phyloP scores from a whole-genome alignment of 2,113 vertebrate species.

The Noctilio leporinus region DNA sequence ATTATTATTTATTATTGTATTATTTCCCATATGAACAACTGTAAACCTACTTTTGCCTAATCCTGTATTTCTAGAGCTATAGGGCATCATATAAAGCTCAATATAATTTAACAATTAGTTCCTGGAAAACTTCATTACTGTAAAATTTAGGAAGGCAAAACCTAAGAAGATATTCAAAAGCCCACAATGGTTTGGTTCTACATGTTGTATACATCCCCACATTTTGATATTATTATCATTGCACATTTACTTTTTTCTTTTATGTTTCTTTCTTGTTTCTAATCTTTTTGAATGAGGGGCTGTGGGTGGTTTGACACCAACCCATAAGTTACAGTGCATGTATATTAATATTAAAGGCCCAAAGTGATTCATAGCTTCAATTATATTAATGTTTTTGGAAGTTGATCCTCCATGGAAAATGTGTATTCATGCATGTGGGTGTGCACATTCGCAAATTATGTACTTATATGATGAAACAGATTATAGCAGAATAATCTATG shows the following conservation, averaged over 20 bases:
- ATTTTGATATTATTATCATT: background rate
- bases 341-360: conserved; percentile 42
- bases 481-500: background rate
- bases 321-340: background rate
- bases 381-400: conserved; percentile 28
- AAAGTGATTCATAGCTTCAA: conserved; percentile 33
- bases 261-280: background rate
- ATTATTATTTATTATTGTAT: background rate
- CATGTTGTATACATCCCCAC: background rate
- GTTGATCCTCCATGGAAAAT: background rate
- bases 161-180: background rate
- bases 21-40: background rate
- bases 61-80: background rate
- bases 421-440: conserved; percentile 23
- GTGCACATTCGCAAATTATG: conserved; percentile 33
- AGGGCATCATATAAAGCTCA: background rate
- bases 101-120: background rate
- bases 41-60: background rate
- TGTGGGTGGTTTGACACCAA: background rate
- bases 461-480: conserved; percentile 32
- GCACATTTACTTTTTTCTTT: background rate
- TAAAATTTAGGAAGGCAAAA: background rate
- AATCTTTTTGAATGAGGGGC: background rate
- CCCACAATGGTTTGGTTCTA: background rate
- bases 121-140: background rate